Evolutionary conservation across 2,113 vertebrate species (phyloP), one percentile per base, ranked within the genome.

Genomic region (Tinamus guttatus): DNA sequence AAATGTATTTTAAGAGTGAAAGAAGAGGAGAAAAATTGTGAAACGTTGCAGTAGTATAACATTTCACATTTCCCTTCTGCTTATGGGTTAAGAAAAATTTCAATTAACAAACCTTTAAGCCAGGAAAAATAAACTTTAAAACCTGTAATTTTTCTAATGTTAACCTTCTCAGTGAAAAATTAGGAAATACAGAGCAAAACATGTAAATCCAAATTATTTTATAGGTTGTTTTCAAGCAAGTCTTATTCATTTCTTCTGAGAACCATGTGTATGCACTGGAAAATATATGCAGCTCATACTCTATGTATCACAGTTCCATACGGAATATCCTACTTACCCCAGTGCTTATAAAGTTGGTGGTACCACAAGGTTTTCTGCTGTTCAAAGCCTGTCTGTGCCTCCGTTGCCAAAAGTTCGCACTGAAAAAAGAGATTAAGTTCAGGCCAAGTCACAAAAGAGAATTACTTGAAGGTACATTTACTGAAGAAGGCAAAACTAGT

Each of bases 371-470:
- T 7, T 3, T 11, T 70, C 16, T 59, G 56, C 60, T 87, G 36
- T 38, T 75, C 32, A 68, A 64, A 75, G 45, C 27, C 43, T 79
- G 27, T 68, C 70, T 65, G 30, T 60, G 28, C 18, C 38, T 93
- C 20, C 13, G 1, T 28, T 91, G 45, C 12, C 84, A 41, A 70
- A 89, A 95, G 64, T 54, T 81, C 38, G 87, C 83, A 62, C 21
- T 91, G 87, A 89, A 69, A 91, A 81, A 94, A 91, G 7, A 81
- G n/a, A 91, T 92, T n/a, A 85, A 76, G 36, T 58, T 79, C 65
- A 38, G 20, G 14, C 13, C 81, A 71, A 71, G 52, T 56, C 84
- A 67, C 51, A 84, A 62, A 76, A 79, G 60, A 68, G 84, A 89
- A 68, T 81, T 81, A 64, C 47, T 52, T 81, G 78, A 59, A 84